These are phyloP conservation scores for Neolamprologus longior DNA, from an alignment of 2,113 vertebrate genomes.

Conservation along the genomic window DNA sequence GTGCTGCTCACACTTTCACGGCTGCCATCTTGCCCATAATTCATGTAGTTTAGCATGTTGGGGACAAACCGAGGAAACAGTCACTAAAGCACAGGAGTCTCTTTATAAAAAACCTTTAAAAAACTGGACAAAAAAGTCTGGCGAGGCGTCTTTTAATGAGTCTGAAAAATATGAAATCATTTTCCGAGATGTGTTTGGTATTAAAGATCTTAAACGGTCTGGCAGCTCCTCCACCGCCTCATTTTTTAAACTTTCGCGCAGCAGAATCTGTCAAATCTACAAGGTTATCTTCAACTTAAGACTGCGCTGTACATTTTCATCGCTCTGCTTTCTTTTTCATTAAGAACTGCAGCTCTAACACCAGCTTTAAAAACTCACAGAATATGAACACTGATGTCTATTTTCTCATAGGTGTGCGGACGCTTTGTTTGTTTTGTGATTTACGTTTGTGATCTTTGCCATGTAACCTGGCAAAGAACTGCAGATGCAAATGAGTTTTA, in stretches of 20 bases:
- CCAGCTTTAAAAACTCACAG: not conserved
- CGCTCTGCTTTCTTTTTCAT: not conserved
- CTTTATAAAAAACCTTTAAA: not conserved
- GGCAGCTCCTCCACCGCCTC: not conserved
- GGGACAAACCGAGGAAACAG: rapidly evolving
- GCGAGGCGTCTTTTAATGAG: rapidly evolving
- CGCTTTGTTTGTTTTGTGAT: not conserved
- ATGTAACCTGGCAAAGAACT: not conserved
- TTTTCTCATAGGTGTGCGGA: not conserved
- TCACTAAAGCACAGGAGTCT: not conserved
- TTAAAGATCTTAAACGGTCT: not conserved
- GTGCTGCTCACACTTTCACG: not conserved
- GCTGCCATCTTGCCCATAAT: not conserved
- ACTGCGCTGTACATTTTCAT: not conserved
- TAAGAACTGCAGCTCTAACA: not conserved
- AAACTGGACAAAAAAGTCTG: not conserved
- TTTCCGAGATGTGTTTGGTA: not conserved
- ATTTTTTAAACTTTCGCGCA: rapidly evolving
- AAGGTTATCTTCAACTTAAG: not conserved
- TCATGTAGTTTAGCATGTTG: not conserved
- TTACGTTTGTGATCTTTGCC: rapidly evolving
- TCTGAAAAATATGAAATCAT: not conserved
- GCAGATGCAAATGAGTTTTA: not conserved
- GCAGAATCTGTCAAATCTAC: not conserved
- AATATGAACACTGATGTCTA: not conserved